A percentile compares a stretch with the other conserved stretches of the same genome.
Conservation (phyloP, 2,797 vertebrate species). For the Diceros bicornis region DNA sequence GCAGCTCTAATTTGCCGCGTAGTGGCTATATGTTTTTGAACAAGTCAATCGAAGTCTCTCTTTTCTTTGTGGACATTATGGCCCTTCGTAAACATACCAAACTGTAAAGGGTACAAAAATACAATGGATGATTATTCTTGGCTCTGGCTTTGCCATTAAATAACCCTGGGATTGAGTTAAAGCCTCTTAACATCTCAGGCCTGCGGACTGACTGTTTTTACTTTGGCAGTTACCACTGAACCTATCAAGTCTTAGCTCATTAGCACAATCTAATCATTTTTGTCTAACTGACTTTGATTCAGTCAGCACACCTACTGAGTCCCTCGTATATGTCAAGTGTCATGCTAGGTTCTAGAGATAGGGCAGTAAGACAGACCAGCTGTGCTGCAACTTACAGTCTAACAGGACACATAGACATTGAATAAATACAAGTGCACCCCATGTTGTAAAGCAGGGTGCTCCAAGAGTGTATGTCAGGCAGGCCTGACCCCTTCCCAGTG, state of each 20-base stretch:
- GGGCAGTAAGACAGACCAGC: background rate
- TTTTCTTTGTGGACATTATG: conserved; percentile 16
- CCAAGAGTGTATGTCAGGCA: background rate
- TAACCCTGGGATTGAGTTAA: background rate
- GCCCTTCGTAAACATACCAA: background rate
- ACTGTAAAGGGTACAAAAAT: background rate
- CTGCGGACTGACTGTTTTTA: background rate
- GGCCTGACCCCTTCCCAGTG: background rate
- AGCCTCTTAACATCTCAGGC: background rate
- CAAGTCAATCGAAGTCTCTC: background rate
- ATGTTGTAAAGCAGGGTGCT: background rate
- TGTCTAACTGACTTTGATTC: background rate
- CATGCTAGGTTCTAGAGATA: background rate
- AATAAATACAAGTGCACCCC: background rate
- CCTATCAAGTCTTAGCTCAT: background rate
- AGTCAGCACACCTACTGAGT: background rate
- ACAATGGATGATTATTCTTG: conserved; percentile 5
- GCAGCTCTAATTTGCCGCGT: background rate
- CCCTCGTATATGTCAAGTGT: background rate
- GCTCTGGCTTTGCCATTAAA: background rate
- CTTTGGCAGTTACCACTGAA: background rate
- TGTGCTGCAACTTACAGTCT: background rate
- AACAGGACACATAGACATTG: background rate
- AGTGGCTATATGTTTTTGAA: background rate
- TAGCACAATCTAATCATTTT: background rate